Conservation (phyloP, 1,140 invertebrate species). For the Maniola jurtina region DNA sequence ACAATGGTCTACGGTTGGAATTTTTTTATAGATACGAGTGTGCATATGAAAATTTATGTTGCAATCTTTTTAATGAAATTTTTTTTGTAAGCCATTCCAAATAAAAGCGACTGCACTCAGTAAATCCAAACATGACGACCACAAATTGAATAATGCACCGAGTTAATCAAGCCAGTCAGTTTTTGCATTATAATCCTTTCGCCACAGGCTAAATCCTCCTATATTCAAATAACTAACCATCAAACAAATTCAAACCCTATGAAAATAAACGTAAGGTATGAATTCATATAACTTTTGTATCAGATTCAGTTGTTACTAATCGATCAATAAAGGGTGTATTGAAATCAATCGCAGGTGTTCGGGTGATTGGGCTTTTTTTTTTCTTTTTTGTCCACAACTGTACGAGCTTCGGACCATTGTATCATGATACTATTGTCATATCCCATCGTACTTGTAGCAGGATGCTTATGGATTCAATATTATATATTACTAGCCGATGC, state of each 20-base stretch:
- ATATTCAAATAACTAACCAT: conserved; percentile 7
- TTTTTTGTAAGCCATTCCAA: conserved; percentile 1
- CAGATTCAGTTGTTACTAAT: conserved; percentile 37
- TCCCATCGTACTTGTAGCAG: conserved; percentile 1
- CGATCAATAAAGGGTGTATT: conserved; percentile 62
- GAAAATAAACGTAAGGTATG: not conserved
- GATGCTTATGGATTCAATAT: conserved; percentile 3
- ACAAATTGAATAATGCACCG: conserved; percentile 21
- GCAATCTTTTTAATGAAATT: not conserved
- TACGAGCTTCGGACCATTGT: conserved; percentile 34
- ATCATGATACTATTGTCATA: conserved; percentile 52
- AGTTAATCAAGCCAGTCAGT: conserved; percentile 27
- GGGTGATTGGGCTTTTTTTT: conserved; percentile 63
- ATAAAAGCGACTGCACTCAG: not conserved
- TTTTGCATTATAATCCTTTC: conserved; percentile 32
- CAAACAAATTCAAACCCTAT: conserved; percentile 17
- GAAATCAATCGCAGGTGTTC: conserved; percentile 69
- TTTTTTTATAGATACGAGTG: too few relatives aligned
- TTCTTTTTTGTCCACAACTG: conserved; percentile 27
- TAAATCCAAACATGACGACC: conserved; percentile 14
- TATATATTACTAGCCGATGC: too few relatives aligned
- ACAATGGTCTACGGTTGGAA: too few relatives aligned
- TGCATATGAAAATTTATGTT: not conserved
- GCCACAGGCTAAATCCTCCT: conserved; percentile 16
- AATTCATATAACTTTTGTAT: conserved; percentile 5